Conservation (phyloP, 2,888 invertebrate genomes). For the Ophraella communa region DNA sequence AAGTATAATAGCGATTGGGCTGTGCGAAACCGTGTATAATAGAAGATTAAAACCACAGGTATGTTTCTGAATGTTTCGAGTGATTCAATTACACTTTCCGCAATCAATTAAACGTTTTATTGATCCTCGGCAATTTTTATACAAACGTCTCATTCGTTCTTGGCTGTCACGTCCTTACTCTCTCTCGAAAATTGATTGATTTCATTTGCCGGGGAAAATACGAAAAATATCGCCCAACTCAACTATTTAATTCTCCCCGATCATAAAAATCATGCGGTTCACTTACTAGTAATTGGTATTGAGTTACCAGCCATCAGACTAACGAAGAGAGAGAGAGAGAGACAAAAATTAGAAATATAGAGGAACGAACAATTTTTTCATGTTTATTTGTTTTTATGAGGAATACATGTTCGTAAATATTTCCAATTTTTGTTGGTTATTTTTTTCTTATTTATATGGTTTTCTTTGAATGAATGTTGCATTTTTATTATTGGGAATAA, state of each 20-base stretch:
- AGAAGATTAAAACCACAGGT: too few species aligned
- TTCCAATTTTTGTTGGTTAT: too few species aligned
- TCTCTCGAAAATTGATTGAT: constrained; percentile 30
- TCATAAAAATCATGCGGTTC: constrained; percentile 39
- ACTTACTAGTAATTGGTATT: constrained; percentile 39
- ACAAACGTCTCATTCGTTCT: constrained; percentile 5
- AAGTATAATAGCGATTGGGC: too few species aligned
- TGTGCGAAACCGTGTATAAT: too few species aligned
- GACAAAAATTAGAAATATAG: neutral
- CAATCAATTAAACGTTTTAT: constrained; percentile 22
- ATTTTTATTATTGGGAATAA: too few species aligned
- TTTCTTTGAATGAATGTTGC: too few species aligned
- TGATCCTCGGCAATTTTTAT: constrained; percentile 22
- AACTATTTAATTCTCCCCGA: constrained; percentile 33
- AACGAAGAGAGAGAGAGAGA: constrained; percentile 22
- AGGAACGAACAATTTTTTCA: neutral
- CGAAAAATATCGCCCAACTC: constrained; percentile 31
- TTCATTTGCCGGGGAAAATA: constrained; percentile 23
- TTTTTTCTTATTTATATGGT: too few species aligned
- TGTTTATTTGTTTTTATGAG: neutral
- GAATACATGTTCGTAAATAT: too few species aligned
- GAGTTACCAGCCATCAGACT: constrained; percentile 34
- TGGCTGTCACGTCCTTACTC: constrained; percentile 22
- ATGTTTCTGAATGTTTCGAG: too few species aligned
- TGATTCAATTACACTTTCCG: neutral